Evolutionary conservation across 2,888 invertebrate genomes (phyloP), one percentile per base, ranked within the genome.

Genomic region (Cordilura impudica): DNA sequence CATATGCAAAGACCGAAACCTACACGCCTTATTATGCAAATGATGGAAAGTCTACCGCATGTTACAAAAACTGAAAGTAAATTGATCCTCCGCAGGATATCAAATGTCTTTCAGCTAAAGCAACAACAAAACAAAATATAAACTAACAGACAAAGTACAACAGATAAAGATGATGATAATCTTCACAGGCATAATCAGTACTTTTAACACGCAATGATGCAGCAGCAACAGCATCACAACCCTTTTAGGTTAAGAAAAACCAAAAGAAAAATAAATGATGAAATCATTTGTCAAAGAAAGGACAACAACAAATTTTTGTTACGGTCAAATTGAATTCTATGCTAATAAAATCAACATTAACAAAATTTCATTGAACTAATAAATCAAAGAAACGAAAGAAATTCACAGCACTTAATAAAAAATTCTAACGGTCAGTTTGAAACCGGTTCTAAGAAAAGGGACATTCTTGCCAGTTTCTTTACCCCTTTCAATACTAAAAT

Each of bases 1-100:
- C 21, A 71, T 45, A 74, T 39, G n/a, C 4, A 39, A 39, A 39
- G 35, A 39, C 12, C 26, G 6, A 26, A 26, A 39, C 4, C 14
- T 39, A 39, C 35, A 39, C 54, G 70, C 71, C 66, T 66, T 79
- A 51, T 79, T 79, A 79, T 79, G 79, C 75, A 75, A 79, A 79
- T 79, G 31, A 69, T 56, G 5, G 14, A 19, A 67, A 75, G 71
- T 70, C 71, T 71, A 79, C 79, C 79, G 71, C 75, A 79, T 75
- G 75, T 75, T 79, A 72, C 43, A 79, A 75, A 72, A 71, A 75
- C 67, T 51, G 18, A 75, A 79, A 61, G 79, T 79, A 79, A 79
- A 72, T 45, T 75, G 75, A 79, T 75, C 54, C 79, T 72, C 58
- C 51, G 51, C 79, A 75, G 79, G 70, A 72, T 67, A 67, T 67